phyloP scores from a whole-genome alignment of 2,888 invertebrate genomes.

The Polydesmus complanatus region DNA sequence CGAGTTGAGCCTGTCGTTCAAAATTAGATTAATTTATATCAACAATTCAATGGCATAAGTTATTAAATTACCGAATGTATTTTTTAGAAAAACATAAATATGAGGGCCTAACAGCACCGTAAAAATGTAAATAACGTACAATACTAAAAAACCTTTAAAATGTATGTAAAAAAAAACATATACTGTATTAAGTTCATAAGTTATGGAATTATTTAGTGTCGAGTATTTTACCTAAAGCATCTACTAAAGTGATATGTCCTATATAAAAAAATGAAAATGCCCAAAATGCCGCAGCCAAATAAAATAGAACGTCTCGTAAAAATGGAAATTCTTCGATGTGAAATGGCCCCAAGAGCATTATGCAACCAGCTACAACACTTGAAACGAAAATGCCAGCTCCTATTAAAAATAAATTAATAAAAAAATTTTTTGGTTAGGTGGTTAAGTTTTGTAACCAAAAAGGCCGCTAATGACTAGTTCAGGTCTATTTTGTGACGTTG shows the following conservation, averaged over 20 bases:
- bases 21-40: too few species aligned
- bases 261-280: constrained; percentile 37
- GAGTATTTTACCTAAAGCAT: constrained; percentile 29
- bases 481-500: constrained; percentile 30
- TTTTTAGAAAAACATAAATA: too few species aligned
- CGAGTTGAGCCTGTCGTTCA: too few species aligned
- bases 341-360: constrained; percentile 43
- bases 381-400: constrained; percentile 49
- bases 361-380: constrained; percentile 43
- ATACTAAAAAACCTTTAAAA: constrained; percentile 31
- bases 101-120: constrained; percentile 35
- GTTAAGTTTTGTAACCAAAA: constrained; percentile 25
- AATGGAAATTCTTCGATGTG: constrained; percentile 37
- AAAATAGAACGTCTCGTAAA: constrained; percentile 40
- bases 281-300: constrained; percentile 37
- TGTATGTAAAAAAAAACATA: background rate
- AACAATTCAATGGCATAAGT: too few species aligned
- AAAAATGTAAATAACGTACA: constrained; percentile 37
- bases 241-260: constrained; percentile 32
- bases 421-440: background rate
- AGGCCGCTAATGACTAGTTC: constrained; percentile 33
- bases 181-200: background rate
- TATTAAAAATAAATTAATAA: constrained; percentile 22
- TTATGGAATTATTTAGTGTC: background rate
- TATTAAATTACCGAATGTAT: background rate